Percentiles rank a stretch among this genome's conserved stretches.
phyloP scores from a whole-genome alignment of 2,113 vertebrate genomes.

The Hemichromis elongatus region DNA sequence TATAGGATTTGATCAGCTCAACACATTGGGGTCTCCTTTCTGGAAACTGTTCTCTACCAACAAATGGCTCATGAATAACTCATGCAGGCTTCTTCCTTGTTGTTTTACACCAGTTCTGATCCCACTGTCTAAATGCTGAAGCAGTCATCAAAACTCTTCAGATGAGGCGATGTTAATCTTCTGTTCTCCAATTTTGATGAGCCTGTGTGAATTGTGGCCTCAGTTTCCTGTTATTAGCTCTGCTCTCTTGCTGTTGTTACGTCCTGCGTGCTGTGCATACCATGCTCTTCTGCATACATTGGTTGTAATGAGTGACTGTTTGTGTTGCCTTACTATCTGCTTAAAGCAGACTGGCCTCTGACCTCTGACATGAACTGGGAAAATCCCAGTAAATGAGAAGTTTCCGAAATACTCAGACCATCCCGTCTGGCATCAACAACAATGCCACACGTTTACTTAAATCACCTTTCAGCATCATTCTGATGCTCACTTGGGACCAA shows the following conservation, averaged over 20 bases:
- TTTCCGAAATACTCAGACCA: not conserved
- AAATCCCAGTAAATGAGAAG: not conserved
- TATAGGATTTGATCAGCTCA: too few species aligned
- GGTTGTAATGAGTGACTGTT: not conserved
- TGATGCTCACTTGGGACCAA: not conserved
- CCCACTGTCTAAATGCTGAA: too few species aligned
- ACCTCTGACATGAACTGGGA: not conserved
- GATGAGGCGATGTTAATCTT: not conserved
- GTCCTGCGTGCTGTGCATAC: not conserved
- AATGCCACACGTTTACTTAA: not conserved
- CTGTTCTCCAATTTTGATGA: not conserved
- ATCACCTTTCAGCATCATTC: not conserved
- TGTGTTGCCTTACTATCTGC: not conserved
- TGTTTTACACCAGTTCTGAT: too few species aligned
- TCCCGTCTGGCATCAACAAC: not conserved
- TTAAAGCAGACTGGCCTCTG: not conserved
- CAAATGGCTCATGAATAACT: too few species aligned
- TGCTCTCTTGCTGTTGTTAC: not conserved
- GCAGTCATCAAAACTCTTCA: too few species aligned
- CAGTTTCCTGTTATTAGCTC: not conserved
- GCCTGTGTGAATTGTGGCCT: not conserved
- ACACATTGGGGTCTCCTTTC: too few species aligned
- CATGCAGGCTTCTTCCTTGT: too few species aligned
- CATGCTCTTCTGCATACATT: not conserved
- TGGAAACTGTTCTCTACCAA: too few species aligned